Conservation (phyloP, 2,797 vertebrate genomes). For the Pseudochaenichthys georgianus region DNA sequence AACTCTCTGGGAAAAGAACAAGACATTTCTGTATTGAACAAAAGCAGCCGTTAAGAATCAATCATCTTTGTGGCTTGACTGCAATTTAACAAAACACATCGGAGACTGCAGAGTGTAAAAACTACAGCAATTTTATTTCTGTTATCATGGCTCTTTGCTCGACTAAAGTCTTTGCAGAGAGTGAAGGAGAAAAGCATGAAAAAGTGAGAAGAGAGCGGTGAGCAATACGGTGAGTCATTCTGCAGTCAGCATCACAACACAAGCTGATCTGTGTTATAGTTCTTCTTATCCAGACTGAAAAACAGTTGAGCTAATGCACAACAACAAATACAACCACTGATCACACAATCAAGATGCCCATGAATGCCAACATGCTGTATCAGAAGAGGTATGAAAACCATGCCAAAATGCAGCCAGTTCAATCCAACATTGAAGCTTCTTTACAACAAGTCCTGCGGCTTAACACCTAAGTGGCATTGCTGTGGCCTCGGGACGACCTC, state of each 20-base stretch:
- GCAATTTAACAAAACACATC: conserved; percentile 62
- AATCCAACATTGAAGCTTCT: conserved; percentile 44
- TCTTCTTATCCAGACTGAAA: conserved; percentile 33
- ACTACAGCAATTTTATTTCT: conserved; percentile 45
- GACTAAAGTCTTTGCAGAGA: conserved; percentile 27
- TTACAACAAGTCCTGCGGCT: conserved; percentile 60
- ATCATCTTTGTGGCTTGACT: conserved; percentile 49
- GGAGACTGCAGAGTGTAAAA: conserved; percentile 23
- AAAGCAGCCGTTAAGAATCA: conserved; percentile 57
- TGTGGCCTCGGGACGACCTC: conserved; percentile 70
- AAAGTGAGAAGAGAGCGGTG: conserved; percentile 29
- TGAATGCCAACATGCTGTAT: background rate
- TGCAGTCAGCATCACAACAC: conserved; percentile 48
- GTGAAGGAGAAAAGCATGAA: conserved; percentile 7
- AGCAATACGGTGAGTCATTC: conserved; percentile 42
- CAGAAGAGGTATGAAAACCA: conserved; percentile 38
- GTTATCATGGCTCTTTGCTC: conserved; percentile 21
- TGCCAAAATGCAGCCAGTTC: conserved; percentile 46
- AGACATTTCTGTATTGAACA: conserved; percentile 31
- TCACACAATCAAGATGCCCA: conserved; percentile 8
- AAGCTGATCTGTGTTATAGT: conserved; percentile 30
- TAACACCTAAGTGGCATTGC: conserved; percentile 73
- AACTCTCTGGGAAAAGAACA: conserved; percentile 8
- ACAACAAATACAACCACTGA: conserved; percentile 42
- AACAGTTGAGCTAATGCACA: conserved; percentile 23